Conservation (phyloP, 30 jellyfish, hydroid and myxozoan species). For the Cassiopea xamachana region DNA sequence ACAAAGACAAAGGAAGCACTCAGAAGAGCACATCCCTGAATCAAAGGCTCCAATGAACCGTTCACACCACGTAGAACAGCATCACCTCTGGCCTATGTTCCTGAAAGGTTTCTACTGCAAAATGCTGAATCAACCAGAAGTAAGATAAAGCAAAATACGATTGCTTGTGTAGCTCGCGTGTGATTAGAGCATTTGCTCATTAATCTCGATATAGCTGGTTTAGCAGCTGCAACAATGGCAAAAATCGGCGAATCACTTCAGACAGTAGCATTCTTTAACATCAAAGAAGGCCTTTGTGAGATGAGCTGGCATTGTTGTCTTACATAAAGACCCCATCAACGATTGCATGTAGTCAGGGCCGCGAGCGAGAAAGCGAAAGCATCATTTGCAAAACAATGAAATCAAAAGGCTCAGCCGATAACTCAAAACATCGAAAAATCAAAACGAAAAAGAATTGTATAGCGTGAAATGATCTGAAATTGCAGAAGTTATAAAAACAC, state of each 20-base stretch:
- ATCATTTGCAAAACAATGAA: background rate
- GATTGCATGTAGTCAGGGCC: background rate
- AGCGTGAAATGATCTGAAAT: background rate
- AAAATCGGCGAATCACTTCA: background rate
- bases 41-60: background rate
- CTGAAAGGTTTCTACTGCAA: background rate
- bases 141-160: background rate
- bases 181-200: background rate
- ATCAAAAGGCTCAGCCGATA: background rate
- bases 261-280: slow-evolving; percentile 19
- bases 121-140: background rate
- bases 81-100: background rate
- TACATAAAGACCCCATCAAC: background rate
- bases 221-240: slow-evolving; percentile 1
- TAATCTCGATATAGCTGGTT: slow-evolving; percentile 25
- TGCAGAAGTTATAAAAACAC: too few relatives aligned
- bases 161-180: background rate
- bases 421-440: background rate
- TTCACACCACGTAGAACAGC: background rate
- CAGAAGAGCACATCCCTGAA: slow-evolving; percentile 50
- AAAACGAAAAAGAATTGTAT: background rate
- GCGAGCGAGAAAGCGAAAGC: background rate
- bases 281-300: background rate
- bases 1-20: slow-evolving; percentile 52
- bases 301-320: background rate